Evolutionary conservation across 1,140 invertebrate genomes (phyloP).

Genomic region (Lordiphosa clarofinis): DNA sequence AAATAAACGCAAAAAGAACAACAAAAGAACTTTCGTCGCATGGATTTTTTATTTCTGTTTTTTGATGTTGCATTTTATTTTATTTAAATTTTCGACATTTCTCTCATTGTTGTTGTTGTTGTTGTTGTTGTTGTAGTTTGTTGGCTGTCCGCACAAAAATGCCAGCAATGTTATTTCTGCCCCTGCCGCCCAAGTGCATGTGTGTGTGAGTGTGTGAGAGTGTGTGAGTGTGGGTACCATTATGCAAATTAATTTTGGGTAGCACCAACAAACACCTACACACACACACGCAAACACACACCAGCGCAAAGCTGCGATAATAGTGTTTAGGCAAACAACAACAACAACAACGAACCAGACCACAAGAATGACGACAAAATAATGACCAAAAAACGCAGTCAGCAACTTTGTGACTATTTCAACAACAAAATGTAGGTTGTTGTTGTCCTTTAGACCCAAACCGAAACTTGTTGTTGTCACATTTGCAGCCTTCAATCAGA

Average conservation of each 20-base stretch:
- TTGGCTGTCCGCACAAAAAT: constrained; percentile 27
- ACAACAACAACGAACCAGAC: constrained; percentile 24
- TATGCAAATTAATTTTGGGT: constrained; percentile 77
- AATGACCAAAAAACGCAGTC: constrained; percentile 68
- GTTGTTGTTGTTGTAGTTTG: no score
- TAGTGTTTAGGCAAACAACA: constrained; percentile 52
- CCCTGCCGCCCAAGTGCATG: not conserved
- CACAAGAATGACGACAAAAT: constrained; percentile 71
- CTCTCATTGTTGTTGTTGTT: not conserved
- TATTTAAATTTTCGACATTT: constrained; percentile 11
- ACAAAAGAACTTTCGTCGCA: constrained; percentile 31
- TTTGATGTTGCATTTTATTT: constrained; percentile 46
- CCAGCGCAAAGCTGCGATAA: constrained; percentile 36
- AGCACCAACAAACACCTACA: constrained; percentile 50
- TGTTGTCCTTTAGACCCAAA: no score
- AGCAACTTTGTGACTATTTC: constrained; percentile 71
- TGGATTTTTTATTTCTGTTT: not conserved
- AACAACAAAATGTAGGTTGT: constrained; percentile 37
- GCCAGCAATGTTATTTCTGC: constrained; percentile 30
- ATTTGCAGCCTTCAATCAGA: no score
- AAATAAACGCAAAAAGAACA: constrained; percentile 32
- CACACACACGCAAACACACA: constrained; percentile 16
- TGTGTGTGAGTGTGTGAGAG: no score
- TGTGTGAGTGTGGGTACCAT: constrained; percentile 42
- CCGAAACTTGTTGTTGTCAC: no score